These are phyloP conservation scores for Hycleus phaleratus DNA, from an alignment of 1,140 invertebrate genomes.

Conservation along the genomic window DNA sequence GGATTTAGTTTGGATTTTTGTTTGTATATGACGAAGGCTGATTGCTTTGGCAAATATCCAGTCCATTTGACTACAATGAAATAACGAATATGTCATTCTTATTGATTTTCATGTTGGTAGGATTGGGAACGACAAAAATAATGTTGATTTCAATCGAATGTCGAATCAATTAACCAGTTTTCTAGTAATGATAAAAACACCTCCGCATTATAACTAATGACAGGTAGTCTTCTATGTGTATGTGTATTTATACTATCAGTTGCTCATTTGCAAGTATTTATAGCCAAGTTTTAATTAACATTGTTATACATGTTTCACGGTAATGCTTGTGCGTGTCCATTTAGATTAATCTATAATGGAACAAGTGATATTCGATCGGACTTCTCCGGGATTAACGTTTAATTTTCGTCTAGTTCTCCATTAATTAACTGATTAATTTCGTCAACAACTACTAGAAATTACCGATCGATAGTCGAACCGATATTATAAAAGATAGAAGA, in stretches of 20 bases:
- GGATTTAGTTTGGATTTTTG: slow-evolving; percentile 35
- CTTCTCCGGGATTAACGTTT: slow-evolving; percentile 4
- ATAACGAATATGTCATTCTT: slow-evolving; percentile 1
- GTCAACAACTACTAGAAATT: too few species aligned
- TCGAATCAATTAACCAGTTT: too few species aligned
- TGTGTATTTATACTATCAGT: too few species aligned
- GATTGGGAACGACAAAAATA: too few species aligned
- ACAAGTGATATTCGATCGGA: slow-evolving; percentile 6
- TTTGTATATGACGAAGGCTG: slow-evolving; percentile 24
- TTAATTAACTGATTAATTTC: too few species aligned
- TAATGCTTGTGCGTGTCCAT: slow-evolving; percentile 11
- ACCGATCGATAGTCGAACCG: too few species aligned
- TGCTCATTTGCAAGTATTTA: too few species aligned
- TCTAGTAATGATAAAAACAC: too few species aligned
- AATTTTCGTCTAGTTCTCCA: neutral
- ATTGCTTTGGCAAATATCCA: slow-evolving; percentile 35
- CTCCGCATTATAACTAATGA: too few species aligned
- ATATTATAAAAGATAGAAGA: too few species aligned
- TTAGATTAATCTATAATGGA: slow-evolving; percentile 5
- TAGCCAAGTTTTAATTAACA: slow-evolving; percentile 3
- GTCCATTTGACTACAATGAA: slow-evolving; percentile 21
- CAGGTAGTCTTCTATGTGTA: too few species aligned
- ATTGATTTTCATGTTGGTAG: neutral
- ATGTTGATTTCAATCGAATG: too few species aligned
- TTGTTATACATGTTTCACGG: slow-evolving; percentile 11